Base-by-base conservation (phyloP, 2,113 vertebrate genomes). In the Sceloporus tristichus region DNA sequence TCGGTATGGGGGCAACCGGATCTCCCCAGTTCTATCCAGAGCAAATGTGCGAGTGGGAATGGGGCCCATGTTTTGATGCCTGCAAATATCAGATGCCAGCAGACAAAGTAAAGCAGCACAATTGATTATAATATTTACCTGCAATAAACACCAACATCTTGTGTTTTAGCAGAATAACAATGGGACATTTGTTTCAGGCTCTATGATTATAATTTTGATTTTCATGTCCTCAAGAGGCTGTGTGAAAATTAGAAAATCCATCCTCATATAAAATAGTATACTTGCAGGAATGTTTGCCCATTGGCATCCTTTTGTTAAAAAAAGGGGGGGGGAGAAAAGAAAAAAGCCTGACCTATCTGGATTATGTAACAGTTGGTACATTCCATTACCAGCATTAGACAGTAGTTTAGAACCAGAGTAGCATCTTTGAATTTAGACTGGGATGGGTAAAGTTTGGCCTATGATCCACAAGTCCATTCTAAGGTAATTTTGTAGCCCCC, bases 21-120 rank as follows among this genome's bases (percentile, higher is more conserved):
- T 34, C 34, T 34, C 34, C 34, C 34, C 34, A 34, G 34, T 34
- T 34, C 34, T 34, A 34, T 34, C 34, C 34, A 34, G 34, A 34
- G 34, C 34, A 34, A 34, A 34, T 34, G 34, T 34, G 34, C 34
- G 34, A 34, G 34, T 34, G 34, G 34, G 34, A 34, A 34, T 34
- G 34, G 34, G 34, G 34, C 34, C 34, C 34, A 34, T 34, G 34
- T 34, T 95, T 95, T 94, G 90, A 93, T 79, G 85, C 87, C 91
- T 90, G 87, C 79, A 94, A 94, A 93, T 94, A 92, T 94, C 96
- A 95, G 95, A 95, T 94, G 95, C 90, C 91, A 95, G 85, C 94
- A 94, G 92, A 95, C 92, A 95, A 93, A 94, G 93, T 90, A 87
- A 92, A 92, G 91, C 75, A 94, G 89, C 83, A 29, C 93, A 94